phyloP scores from a whole-genome alignment of 2,888 invertebrate genomes.

The Paralinhomoeus sp. region DNA sequence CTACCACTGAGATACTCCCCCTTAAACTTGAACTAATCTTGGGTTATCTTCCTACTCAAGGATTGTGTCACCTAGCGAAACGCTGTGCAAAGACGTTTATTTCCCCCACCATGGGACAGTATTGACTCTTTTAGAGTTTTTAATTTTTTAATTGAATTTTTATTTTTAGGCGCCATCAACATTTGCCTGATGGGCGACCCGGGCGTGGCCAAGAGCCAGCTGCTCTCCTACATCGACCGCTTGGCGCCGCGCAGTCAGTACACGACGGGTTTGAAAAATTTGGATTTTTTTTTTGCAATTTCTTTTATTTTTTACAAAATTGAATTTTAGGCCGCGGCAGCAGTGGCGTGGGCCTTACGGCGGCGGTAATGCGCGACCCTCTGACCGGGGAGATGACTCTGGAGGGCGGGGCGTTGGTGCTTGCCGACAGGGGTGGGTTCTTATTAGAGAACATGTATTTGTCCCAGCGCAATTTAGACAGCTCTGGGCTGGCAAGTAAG shows the following conservation, averaged over 20 bases:
- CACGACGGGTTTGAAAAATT: slow-evolving; percentile 17
- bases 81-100: too few relatives aligned
- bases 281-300: background rate
- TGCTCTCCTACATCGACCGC: slow-evolving; percentile 76
- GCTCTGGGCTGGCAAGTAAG: too few relatives aligned
- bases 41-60: too few relatives aligned
- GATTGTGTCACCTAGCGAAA: too few relatives aligned
- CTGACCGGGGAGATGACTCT: slow-evolving; percentile 89
- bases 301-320: background rate
- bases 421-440: slow-evolving; percentile 81
- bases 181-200: slow-evolving; percentile 99
- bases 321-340: slow-evolving; percentile 51
- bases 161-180: slow-evolving; percentile 44
- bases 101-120: too few relatives aligned
- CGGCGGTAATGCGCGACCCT: slow-evolving; percentile 90
- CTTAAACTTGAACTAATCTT: too few relatives aligned
- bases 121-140: too few relatives aligned
- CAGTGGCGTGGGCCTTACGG: slow-evolving; percentile 93
- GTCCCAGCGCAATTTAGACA: too few relatives aligned
- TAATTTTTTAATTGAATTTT: background rate
- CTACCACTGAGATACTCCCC: too few relatives aligned
- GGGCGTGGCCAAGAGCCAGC: slow-evolving; percentile 93
- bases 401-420: slow-evolving; percentile 82
- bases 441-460: too few relatives aligned
- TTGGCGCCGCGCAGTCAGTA: slow-evolving; percentile 57